Percentiles rank a stretch among this genome's conserved stretches.
Conservation (phyloP, 2,888 invertebrate genomes). For the Sesia apiformis region DNA sequence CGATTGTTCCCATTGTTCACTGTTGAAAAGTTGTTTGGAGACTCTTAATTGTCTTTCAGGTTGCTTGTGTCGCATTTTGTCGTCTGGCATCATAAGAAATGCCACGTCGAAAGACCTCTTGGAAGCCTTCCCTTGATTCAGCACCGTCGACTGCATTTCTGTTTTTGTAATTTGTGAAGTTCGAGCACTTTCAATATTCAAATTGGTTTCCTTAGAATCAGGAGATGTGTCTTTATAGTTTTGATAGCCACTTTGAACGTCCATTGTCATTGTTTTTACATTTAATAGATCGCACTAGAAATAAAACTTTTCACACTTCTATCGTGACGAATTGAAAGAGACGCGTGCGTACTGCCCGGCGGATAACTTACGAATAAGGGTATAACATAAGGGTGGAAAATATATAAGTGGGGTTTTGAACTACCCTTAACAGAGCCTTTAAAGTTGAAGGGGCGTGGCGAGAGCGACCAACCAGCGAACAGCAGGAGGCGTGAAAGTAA, state of each 20-base stretch:
- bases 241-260: slow-evolving; percentile 74
- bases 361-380: slow-evolving; percentile 59
- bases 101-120: slow-evolving; percentile 94
- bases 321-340: slow-evolving; percentile 38
- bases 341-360: slow-evolving; percentile 63
- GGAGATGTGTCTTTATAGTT: slow-evolving; percentile 64
- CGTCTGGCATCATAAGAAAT: slow-evolving; percentile 91
- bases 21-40: slow-evolving; percentile 63
- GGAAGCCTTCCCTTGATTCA: slow-evolving; percentile 54
- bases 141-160: slow-evolving; percentile 49
- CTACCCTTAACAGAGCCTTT: slow-evolving; percentile 63
- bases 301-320: slow-evolving; percentile 67
- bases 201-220: slow-evolving; percentile 61
- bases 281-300: slow-evolving; percentile 48
- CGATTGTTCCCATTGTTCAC: slow-evolving; percentile 62
- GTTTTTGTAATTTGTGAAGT: slow-evolving; percentile 52
- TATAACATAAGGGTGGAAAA: slow-evolving; percentile 68
- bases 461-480: slow-evolving; percentile 42
- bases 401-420: slow-evolving; percentile 70
- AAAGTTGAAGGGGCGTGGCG: slow-evolving; percentile 54
- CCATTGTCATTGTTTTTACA: slow-evolving; percentile 80
- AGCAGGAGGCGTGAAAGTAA: slow-evolving; percentile 54
- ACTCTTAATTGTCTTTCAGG: slow-evolving; percentile 71
- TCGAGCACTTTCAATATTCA: slow-evolving; percentile 65
- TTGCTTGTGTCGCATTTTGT: slow-evolving; percentile 81